Evolutionary conservation across 37 sponge, comb jelly and placozoan genomes (phyloP), one percentile per base, ranked within the genome.

Genomic region (Mnemiopsis leidyi): DNA sequence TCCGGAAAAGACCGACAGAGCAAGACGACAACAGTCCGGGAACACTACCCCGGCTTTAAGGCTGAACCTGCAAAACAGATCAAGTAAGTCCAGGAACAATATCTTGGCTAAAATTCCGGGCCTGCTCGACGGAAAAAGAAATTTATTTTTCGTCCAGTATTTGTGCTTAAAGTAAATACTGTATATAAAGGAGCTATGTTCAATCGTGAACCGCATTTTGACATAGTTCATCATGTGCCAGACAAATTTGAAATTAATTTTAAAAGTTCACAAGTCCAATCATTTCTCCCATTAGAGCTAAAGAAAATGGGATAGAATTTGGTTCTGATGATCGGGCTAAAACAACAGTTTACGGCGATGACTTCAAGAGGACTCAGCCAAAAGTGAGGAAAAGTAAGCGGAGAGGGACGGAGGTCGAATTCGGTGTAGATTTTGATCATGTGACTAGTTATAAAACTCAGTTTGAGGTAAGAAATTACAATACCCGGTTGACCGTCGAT

Each of bases 321-420:
- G 90, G 90, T 23, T 23, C 90, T 3, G 90, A 1, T 0, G 61
- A 38, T 61, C 23, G 90, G 1, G 48, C 36, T 13, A 40, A 40
- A 23, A 26, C 61, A 28, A 39, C 90, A 13, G 61, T 85, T 21
- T 85, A 85, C 61, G 90, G 48, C 5, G 90, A 38, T 25, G 90
- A 85, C 48, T 85, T 40, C 48, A 85, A 13, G 28, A 7, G 25
- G n/a, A 38, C 90, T 13, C 48, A 37, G 48, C 90, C 39, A 3
- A 85, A 85, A 40, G 61, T 85, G 7, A 85, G 90, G 61, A 85
- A 85, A 23, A 32, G 36, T 61, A 85, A 85, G 48, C 33, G 90
- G 25, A 35, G 90, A 29, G 90, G 48, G 0, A 85, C 90, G 2
- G 90, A 18, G 24, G 90, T 85, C n/a, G 61, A 85, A n/a, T 85